Percentiles rank a stretch among this genome's conserved stretches.
Conservation (phyloP, 2,113 vertebrate species). For the Girardinichthys multiradiatus region DNA sequence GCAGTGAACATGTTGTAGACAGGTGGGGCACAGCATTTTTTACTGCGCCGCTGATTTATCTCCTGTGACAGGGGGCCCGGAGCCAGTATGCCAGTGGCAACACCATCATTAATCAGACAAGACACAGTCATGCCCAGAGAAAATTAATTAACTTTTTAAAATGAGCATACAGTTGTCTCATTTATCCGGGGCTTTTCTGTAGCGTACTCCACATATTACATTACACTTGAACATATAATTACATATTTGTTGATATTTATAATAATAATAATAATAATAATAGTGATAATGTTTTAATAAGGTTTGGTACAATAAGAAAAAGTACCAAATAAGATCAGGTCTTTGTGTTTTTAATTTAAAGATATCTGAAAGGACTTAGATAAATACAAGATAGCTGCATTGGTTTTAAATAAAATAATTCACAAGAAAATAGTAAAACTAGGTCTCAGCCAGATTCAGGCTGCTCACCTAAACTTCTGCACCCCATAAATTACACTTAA, state of each 20-base stretch:
- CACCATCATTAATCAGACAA: conserved; percentile 75
- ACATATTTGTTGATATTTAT: neutral
- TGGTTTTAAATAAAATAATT: no score
- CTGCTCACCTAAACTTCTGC: no score
- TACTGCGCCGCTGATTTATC: conserved; percentile 71
- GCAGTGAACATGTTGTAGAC: conserved; percentile 65
- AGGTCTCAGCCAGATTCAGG: no score
- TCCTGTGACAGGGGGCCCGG: conserved; percentile 57
- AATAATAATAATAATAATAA: no score
- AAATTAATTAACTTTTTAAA: conserved; percentile 80
- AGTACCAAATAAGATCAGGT: no score
- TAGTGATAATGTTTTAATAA: no score
- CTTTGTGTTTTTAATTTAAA: no score
- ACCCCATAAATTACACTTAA: no score
- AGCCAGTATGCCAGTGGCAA: conserved; percentile 62
- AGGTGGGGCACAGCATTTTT: conserved; percentile 58
- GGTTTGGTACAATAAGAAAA: no score
- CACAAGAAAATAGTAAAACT: no score
- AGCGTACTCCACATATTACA: conserved; percentile 4
- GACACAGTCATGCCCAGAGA: conserved; percentile 57
- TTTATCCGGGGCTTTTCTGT: conserved; percentile 60
- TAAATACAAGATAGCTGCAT: no score
- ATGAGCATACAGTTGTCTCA: conserved; percentile 51
- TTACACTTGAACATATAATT: neutral
- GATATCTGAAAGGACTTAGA: no score